Evolutionary conservation across 1,140 invertebrate species (phyloP).

Genomic region (Pogonognathellus flavescens): DNA sequence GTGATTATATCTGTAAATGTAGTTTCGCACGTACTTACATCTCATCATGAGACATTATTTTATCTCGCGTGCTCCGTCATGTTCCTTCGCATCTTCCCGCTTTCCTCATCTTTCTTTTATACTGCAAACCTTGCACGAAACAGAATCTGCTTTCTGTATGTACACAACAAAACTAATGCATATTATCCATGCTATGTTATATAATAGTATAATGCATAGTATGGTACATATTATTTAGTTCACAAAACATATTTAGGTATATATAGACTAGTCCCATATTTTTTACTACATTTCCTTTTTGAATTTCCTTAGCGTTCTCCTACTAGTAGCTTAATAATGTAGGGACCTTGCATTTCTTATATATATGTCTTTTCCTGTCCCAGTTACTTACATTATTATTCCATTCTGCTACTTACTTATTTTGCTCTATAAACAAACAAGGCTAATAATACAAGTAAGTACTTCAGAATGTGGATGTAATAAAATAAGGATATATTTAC

Average conservation of each 20-base stretch:
- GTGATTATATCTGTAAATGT: constrained; percentile 19
- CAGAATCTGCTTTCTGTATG: not conserved
- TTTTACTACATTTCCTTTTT: not conserved
- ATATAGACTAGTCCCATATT: not conserved
- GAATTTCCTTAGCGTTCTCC: not conserved
- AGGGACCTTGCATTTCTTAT: not conserved
- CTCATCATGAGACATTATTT: constrained; percentile 42
- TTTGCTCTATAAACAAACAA: too few species aligned
- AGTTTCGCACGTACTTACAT: constrained; percentile 43
- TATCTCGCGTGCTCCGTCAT: constrained; percentile 10
- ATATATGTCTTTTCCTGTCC: constrained; percentile 26
- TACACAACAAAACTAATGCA: not conserved
- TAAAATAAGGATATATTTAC: too few species aligned
- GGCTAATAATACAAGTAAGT: too few species aligned
- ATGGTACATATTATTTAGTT: too few species aligned
- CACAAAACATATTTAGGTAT: too few species aligned
- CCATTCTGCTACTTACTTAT: not conserved
- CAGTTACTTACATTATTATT: constrained; percentile 31
- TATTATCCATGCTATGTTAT: not conserved
- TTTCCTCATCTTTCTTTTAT: not conserved
- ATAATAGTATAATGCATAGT: not conserved
- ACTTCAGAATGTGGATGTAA: too few species aligned
- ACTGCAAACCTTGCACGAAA: not conserved
- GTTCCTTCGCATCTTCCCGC: not conserved
- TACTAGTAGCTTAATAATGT: not conserved